Evolutionary conservation across 2,888 invertebrate species (phyloP).

Genomic region (Phyllotreta striolata): DNA sequence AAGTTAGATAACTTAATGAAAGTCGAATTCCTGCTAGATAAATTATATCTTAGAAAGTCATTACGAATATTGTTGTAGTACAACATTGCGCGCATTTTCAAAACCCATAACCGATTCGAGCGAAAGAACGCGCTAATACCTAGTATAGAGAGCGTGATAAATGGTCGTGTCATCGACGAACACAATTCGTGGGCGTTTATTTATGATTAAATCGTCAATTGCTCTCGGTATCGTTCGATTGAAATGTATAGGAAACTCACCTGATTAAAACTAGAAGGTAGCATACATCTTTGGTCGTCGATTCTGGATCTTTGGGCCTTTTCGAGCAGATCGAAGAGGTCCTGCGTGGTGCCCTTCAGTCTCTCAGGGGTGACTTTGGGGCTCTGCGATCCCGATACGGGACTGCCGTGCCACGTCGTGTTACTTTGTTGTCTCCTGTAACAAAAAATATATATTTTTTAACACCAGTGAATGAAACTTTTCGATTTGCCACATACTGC

Average conservation of each 20-base stretch:
- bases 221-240: not conserved
- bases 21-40: conserved; percentile 18
- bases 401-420: conserved; percentile 58
- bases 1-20: conserved; percentile 26
- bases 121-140: not conserved
- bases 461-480: too few relatives aligned
- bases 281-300: conserved; percentile 96
- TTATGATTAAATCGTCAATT: too few relatives aligned
- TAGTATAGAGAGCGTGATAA: conserved; percentile 11
- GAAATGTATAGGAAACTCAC: conserved; percentile 63
- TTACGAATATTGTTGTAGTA: conserved; percentile 10
- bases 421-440: conserved; percentile 73
- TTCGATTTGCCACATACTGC: too few relatives aligned
- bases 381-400: conserved; percentile 42
- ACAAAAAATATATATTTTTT: conserved; percentile 39
- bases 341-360: conserved; percentile 68
- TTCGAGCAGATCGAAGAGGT: conserved; percentile 93
- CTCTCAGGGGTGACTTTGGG: conserved; percentile 58
- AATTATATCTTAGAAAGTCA: conserved; percentile 23
- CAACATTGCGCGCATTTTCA: conserved; percentile 16
- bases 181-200: too few relatives aligned
- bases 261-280: conserved; percentile 92
- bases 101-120: not conserved
- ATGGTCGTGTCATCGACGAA: not conserved
- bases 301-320: conserved; percentile 92